Evolutionary conservation across 30 jellyfish, hydroid and myxozoan species (phyloP).

Genomic region (Mastigias papua): DNA sequence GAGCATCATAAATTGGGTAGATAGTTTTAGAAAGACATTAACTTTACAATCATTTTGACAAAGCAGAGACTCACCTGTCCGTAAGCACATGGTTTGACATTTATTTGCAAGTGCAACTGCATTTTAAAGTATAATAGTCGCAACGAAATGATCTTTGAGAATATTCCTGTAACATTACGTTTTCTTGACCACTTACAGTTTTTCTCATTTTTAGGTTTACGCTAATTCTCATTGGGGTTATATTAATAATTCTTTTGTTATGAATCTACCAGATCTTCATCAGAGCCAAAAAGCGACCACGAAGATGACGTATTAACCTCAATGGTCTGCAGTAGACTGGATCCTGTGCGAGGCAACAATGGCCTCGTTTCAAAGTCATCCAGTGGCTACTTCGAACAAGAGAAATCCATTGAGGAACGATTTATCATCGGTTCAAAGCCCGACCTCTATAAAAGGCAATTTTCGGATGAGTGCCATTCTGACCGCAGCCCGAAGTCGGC

Average conservation of each 20-base stretch:
- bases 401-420: conserved; percentile 35
- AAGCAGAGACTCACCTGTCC: too few relatives aligned
- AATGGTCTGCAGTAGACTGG: conserved; percentile 1
- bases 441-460: conserved; percentile 35
- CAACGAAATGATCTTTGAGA: too few relatives aligned
- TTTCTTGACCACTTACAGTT: too few relatives aligned
- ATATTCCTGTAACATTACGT: too few relatives aligned
- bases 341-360: conserved; percentile 47
- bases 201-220: too few relatives aligned
- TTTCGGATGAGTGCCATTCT: conserved; percentile 63
- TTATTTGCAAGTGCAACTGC: too few relatives aligned
- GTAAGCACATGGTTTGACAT: too few relatives aligned
- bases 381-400: conserved; percentile 93
- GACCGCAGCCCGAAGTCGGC: conserved; percentile 55
- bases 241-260: neutral
- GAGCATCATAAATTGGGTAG: too few relatives aligned
- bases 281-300: conserved; percentile 94
- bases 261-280: conserved; percentile 54
- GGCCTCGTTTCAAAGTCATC: conserved; percentile 85
- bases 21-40: too few relatives aligned
- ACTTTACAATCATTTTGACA: too few relatives aligned
- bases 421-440: conserved; percentile 7
- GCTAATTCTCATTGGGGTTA: too few relatives aligned
- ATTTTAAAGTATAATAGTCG: too few relatives aligned
- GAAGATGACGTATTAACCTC: conserved; percentile 81